These are phyloP conservation scores for Meloidogyne exigua DNA, from an alignment of 1,140 invertebrate species.

Conservation along the genomic window DNA sequence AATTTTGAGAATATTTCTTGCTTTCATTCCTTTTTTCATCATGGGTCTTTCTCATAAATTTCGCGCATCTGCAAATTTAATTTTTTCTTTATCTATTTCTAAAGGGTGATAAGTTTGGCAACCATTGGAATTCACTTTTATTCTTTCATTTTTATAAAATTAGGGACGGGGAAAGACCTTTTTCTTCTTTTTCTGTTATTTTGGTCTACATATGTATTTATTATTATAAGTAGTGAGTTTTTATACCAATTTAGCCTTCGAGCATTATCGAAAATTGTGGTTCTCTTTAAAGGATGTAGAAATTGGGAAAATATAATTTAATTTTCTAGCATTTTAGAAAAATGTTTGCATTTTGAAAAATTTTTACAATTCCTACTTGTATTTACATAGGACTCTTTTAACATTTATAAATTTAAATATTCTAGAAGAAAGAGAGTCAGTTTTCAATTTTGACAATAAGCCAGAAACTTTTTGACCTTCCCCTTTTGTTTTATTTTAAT, in stretches of 20 bases:
- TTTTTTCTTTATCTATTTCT: not conserved
- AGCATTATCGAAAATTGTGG: not conserved
- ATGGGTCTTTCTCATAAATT: not conserved
- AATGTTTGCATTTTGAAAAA: not conserved
- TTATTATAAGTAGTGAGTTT: not conserved
- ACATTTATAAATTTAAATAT: no score
- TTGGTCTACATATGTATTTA: no score
- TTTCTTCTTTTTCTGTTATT: not conserved
- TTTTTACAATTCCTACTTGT: not conserved
- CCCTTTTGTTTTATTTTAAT: no score
- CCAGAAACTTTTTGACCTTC: no score
- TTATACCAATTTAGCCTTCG: not conserved
- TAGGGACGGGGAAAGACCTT: not conserved
- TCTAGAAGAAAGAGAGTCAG: no score
- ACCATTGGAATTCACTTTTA: not conserved
- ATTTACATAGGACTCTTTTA: not conserved
- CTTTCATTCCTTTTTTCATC: not conserved
- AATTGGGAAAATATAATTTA: not conserved
- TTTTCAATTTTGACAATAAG: no score
- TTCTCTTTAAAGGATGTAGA: not conserved
- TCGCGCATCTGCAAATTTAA: not conserved
- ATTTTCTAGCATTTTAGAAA: not conserved
- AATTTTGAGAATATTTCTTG: not conserved
- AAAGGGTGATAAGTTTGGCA: not conserved
- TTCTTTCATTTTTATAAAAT: not conserved